These are phyloP conservation scores for Ptychoptera albimana DNA, from an alignment of 2,888 invertebrate genomes.

Conservation along the genomic window DNA sequence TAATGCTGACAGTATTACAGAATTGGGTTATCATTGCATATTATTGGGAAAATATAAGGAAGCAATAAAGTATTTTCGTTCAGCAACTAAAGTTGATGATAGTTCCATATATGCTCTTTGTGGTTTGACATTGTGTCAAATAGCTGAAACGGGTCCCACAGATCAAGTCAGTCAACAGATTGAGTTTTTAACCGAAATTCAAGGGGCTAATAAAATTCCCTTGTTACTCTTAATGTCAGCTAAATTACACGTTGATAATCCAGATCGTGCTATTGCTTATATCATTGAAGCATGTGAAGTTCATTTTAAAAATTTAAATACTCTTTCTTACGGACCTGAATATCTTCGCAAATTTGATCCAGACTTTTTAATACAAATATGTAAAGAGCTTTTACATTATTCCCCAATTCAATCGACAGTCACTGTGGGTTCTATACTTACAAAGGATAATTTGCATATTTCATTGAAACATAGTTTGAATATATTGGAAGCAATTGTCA, in stretches of 20 bases:
- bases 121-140: constrained; percentile 71
- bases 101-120: constrained; percentile 63
- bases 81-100: constrained; percentile 70
- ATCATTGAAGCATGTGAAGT: constrained; percentile 45
- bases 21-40: constrained; percentile 67
- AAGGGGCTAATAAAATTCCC: constrained; percentile 50
- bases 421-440: constrained; percentile 21
- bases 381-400: constrained; percentile 58
- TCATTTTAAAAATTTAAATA: constrained; percentile 34
- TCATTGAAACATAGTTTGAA: constrained; percentile 42
- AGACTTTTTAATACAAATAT: constrained; percentile 67
- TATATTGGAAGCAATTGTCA: constrained; percentile 53
- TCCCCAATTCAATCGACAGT: constrained; percentile 46
- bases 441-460: constrained; percentile 33
- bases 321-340: constrained; percentile 51
- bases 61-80: constrained; percentile 61
- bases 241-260: constrained; percentile 38
- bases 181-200: constrained; percentile 67
- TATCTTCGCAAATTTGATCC: constrained; percentile 69
- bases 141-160: constrained; percentile 51
- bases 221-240: constrained; percentile 52
- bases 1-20: constrained; percentile 56
- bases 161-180: constrained; percentile 73
- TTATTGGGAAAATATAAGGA: constrained; percentile 60
- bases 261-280: constrained; percentile 37